Percentiles rank a stretch among this genome's conserved stretches.
Conservation (phyloP, 2,113 vertebrate species). For the Romanogobio albipinnatus region DNA sequence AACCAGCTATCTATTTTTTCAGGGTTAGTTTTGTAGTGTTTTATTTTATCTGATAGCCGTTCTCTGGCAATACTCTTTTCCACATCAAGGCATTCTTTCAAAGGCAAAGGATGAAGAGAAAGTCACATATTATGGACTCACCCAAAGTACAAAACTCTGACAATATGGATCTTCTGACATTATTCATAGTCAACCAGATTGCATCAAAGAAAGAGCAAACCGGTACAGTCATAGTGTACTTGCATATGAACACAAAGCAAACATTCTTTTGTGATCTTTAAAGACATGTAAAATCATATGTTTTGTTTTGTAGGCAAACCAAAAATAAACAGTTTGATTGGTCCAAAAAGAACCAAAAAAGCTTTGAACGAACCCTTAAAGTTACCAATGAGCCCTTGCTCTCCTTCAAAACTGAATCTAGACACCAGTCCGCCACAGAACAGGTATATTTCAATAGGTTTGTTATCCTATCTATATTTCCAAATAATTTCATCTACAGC, state of each 20-base stretch:
- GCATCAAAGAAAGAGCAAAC: conserved; percentile 79
- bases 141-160: conserved; percentile 64
- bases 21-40: background rate
- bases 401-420: conserved; percentile 75
- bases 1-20: too few relatives aligned
- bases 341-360: conserved; percentile 65
- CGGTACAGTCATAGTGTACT: conserved; percentile 71
- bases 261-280: background rate
- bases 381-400: conserved; percentile 82
- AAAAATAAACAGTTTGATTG: conserved; percentile 74
- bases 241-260: background rate
- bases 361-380: conserved; percentile 71
- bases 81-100: conserved; percentile 90
- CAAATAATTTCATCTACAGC: background rate
- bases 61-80: background rate
- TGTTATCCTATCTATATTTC: background rate
- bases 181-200: conserved; percentile 91
- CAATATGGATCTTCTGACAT: conserved; percentile 88
- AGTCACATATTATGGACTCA: conserved; percentile 72
- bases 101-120: conserved; percentile 85
- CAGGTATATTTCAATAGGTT: conserved; percentile 67
- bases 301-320: conserved; percentile 67
- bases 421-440: conserved; percentile 69
- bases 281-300: background rate
- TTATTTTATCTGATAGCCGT: background rate